These are phyloP conservation scores for Psilopsiagon aymara DNA, from an alignment of 2,113 vertebrate species.

Conservation along the genomic window DNA sequence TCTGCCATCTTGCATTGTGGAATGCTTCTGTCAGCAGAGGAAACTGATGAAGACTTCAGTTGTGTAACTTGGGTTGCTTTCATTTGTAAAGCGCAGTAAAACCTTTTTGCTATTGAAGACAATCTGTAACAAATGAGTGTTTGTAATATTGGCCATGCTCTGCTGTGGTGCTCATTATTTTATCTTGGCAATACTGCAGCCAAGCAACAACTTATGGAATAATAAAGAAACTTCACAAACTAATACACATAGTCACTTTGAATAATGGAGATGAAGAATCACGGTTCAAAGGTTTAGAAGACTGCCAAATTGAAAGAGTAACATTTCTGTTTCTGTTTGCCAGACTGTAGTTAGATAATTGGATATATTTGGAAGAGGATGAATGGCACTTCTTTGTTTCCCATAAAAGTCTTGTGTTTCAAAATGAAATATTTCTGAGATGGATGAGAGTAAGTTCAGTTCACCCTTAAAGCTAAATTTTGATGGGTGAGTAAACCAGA, in stretches of 20 bases:
- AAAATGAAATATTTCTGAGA: constrained; percentile 35
- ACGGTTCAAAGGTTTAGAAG: constrained; percentile 15
- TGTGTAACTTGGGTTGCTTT: background rate
- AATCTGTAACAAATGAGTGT: background rate
- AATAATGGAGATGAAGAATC: background rate
- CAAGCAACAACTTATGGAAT: background rate
- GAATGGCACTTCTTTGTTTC: constrained; percentile 26
- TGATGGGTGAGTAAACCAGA: constrained; percentile 52
- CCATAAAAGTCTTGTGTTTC: constrained; percentile 5
- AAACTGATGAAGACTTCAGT: background rate
- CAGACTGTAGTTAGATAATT: constrained; percentile 43
- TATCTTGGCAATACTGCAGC: background rate
- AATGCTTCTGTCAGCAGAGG: background rate
- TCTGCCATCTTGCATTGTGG: background rate
- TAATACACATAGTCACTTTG: background rate
- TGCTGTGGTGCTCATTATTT: background rate
- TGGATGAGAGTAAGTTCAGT: constrained; percentile 1
- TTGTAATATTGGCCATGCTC: background rate
- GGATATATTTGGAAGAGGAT: constrained; percentile 38
- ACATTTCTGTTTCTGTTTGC: background rate
- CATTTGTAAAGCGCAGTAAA: background rate
- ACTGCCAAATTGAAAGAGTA: background rate
- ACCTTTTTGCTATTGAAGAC: background rate
- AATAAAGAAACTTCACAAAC: constrained; percentile 13
- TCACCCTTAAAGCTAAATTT: constrained; percentile 38